phyloP scores from a whole-genome alignment of 2,797 vertebrate genomes.

The Manis pentadactyla region DNA sequence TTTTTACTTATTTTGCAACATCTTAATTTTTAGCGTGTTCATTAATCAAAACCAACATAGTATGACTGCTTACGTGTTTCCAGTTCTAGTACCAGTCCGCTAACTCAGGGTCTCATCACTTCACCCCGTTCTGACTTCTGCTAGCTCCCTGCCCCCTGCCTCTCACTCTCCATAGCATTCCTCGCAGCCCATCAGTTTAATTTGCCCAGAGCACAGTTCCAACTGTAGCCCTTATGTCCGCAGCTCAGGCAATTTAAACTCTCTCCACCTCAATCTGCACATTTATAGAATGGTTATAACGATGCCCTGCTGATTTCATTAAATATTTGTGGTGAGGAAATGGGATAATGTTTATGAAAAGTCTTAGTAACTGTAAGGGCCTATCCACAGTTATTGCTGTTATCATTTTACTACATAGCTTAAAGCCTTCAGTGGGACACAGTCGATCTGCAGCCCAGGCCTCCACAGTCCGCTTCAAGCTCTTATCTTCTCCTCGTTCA shows the following conservation, averaged over 20 bases:
- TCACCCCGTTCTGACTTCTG: background rate
- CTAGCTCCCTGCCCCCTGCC: background rate
- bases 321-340: background rate
- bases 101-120: background rate
- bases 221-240: background rate
- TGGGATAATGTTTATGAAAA: slow-evolving; percentile 34
- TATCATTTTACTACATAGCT: background rate
- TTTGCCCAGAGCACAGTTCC: background rate
- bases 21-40: background rate
- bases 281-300: background rate
- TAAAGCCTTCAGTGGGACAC: background rate
- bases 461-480: background rate
- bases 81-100: background rate
- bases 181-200: background rate
- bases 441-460: background rate
- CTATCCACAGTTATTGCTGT: background rate
- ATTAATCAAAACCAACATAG: background rate
- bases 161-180: background rate
- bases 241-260: background rate
- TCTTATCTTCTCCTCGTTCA: background rate
- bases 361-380: background rate
- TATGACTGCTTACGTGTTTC: background rate
- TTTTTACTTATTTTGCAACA: background rate
- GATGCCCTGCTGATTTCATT: background rate
- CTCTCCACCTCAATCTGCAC: background rate